These are phyloP conservation scores for Eristalis intricaria DNA, from an alignment of 2,888 invertebrate genomes.

Conservation along the genomic window DNA sequence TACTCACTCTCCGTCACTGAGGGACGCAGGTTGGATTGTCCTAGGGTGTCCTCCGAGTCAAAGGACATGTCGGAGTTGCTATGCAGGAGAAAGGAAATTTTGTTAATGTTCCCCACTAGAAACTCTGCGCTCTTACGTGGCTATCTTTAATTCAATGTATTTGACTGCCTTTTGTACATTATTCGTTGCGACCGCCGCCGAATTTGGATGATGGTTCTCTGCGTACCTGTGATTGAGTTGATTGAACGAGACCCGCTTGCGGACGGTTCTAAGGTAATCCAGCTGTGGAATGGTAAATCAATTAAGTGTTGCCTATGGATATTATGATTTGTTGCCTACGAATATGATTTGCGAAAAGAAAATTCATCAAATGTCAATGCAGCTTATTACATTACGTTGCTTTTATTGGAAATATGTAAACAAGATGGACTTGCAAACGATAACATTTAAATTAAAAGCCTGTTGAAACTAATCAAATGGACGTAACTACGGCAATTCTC, in stretches of 20 bases:
- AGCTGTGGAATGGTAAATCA: constrained; percentile 19
- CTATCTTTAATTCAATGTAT: constrained; percentile 78
- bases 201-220: neutral
- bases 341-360: no score
- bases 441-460: no score
- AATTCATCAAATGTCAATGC: no score
- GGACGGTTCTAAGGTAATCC: constrained; percentile 61
- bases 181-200: neutral
- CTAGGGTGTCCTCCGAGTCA: constrained; percentile 26
- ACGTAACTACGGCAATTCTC: no score
- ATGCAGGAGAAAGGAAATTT: neutral
- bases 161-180: constrained; percentile 73
- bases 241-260: constrained; percentile 24
- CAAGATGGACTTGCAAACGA: no score
- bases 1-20: constrained; percentile 85
- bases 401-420: no score
- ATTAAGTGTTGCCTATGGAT: neutral
- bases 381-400: no score
- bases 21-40: constrained; percentile 77
- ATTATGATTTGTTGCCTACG: no score
- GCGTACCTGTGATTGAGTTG: constrained; percentile 18
- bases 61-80: constrained; percentile 50
- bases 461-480: no score
- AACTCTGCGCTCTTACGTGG: constrained; percentile 66
- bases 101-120: neutral